Evolutionary conservation across 2,888 invertebrate species (phyloP), one percentile per base, ranked within the genome.

Genomic region (Trilocha varians): DNA sequence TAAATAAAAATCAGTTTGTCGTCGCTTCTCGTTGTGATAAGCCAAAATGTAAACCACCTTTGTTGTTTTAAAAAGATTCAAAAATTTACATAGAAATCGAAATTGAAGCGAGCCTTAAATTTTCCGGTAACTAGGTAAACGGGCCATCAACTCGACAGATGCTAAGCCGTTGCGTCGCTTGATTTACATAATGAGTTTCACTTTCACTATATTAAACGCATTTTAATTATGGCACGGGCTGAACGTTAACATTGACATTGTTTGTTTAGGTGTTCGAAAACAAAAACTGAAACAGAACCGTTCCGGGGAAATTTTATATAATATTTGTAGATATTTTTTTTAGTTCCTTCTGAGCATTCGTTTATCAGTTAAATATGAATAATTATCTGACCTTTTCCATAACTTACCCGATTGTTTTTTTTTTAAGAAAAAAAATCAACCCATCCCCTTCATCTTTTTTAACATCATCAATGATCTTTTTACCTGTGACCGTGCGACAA

Each of bases 111-210:
- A 25, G 3, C 6, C 25, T 1, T 25, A 1, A 14, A 13, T 11
- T 25, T 25, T 25, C 25, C 11, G n/a, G 11, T 16, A 38, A 38
- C 38, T 9, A 38, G 38, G 38, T 38, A 16, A 38, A 25, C 32
- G 32, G 25, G 38, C 16, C 3, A 38, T 6, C 32, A 32, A 32
- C 25, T 32, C 14, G 15, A 15, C 38, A 38, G 38, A 32, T 38
- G 38, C 16, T 38, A 25, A 25, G 25, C 6, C 25, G 25, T 25
- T 11, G 11, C 25, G 25, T 25, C 8, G 25, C 25, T 25, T 25
- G 3, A 25, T 25, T 25, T 25, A 25, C 25, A 2, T 25, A 25
- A 25, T 5, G 2, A 2, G 2, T 11, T 25, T 25, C 25, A 25
- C 25, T 25, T 25, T 25, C 25, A 25, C 25, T 25, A 25, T 25